These are phyloP conservation scores for Pseudeuparius sepicola DNA, from an alignment of 2,888 invertebrate genomes.

Conservation along the genomic window DNA sequence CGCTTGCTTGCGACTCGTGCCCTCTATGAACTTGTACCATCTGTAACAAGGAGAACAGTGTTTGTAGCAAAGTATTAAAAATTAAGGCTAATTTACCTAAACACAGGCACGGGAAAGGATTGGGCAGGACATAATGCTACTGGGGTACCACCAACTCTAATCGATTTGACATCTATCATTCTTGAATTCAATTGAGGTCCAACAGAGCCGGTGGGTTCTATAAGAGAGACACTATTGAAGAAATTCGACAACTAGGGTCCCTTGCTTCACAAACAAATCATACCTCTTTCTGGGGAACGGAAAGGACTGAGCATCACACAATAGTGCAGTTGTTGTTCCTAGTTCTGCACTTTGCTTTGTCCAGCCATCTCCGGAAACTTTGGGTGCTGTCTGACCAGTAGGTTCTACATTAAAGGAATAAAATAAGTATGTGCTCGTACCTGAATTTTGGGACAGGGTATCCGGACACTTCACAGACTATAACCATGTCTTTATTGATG, in stretches of 20 bases:
- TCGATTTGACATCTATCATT: slow-evolving; percentile 42
- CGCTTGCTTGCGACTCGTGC: slow-evolving; percentile 76
- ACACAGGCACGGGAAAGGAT: slow-evolving; percentile 62
- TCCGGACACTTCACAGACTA: slow-evolving; percentile 60
- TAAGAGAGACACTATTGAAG: too few relatives aligned
- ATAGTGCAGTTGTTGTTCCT: slow-evolving; percentile 33
- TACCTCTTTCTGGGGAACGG: slow-evolving; percentile 47
- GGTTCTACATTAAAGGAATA: slow-evolving; percentile 43
- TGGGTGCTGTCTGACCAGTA: slow-evolving; percentile 43
- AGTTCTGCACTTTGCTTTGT: slow-evolving; percentile 39
- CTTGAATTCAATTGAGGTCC: slow-evolving; percentile 52
- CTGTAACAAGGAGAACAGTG: slow-evolving; percentile 53
- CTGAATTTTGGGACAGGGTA: slow-evolving; percentile 63
- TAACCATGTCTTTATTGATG: slow-evolving; percentile 38
- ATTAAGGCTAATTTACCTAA: slow-evolving; percentile 49
- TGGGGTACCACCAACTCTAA: slow-evolving; percentile 33
- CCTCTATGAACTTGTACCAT: slow-evolving; percentile 91
- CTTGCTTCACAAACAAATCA: too few relatives aligned
- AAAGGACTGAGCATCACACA: slow-evolving; percentile 48
- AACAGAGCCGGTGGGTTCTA: slow-evolving; percentile 60
- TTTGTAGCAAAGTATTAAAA: slow-evolving; percentile 2
- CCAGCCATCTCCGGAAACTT: slow-evolving; percentile 45
- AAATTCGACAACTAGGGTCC: too few relatives aligned
- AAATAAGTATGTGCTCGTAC: slow-evolving; percentile 38
- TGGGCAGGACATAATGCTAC: slow-evolving; percentile 63